Evolutionary conservation across 1,140 invertebrate genomes (phyloP).

Genomic region (Papilio machaon): DNA sequence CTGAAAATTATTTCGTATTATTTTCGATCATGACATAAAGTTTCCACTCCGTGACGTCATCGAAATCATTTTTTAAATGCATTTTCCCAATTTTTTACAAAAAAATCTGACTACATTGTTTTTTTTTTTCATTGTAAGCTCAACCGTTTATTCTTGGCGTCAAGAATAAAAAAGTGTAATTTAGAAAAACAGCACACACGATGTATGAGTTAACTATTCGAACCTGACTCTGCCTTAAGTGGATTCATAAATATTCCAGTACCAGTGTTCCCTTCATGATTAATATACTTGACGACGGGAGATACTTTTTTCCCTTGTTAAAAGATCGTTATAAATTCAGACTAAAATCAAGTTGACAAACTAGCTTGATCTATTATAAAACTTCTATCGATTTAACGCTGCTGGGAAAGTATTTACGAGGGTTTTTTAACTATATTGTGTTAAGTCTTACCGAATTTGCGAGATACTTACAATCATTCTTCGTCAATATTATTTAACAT

Average conservation of each 20-base stretch:
- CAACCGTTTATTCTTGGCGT: neutral
- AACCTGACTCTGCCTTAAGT: slow-evolving; percentile 16
- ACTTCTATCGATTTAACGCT: neutral
- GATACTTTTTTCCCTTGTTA: slow-evolving; percentile 29
- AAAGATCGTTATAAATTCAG: slow-evolving; percentile 2
- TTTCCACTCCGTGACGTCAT: neutral
- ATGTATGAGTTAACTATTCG: neutral
- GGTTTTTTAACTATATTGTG: neutral
- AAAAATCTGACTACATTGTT: neutral
- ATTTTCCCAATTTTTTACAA: neutral
- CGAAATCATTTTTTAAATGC: neutral
- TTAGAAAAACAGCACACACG: neutral
- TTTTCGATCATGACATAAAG: neutral
- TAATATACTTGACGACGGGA: slow-evolving; percentile 29
- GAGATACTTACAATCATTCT: too few species aligned
- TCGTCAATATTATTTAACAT: too few species aligned
- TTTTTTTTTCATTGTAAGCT: too few species aligned
- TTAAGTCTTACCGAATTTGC: too few species aligned
- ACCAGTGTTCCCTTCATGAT: slow-evolving; percentile 13
- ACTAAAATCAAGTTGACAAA: neutral
- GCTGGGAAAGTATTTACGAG: neutral
- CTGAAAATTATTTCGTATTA: too few species aligned
- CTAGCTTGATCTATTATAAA: slow-evolving; percentile 17
- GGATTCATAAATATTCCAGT: slow-evolving; percentile 19
- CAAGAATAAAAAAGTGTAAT: neutral